Conservation (phyloP, 2,888 invertebrate genomes). For the Thereva nobilitata region DNA sequence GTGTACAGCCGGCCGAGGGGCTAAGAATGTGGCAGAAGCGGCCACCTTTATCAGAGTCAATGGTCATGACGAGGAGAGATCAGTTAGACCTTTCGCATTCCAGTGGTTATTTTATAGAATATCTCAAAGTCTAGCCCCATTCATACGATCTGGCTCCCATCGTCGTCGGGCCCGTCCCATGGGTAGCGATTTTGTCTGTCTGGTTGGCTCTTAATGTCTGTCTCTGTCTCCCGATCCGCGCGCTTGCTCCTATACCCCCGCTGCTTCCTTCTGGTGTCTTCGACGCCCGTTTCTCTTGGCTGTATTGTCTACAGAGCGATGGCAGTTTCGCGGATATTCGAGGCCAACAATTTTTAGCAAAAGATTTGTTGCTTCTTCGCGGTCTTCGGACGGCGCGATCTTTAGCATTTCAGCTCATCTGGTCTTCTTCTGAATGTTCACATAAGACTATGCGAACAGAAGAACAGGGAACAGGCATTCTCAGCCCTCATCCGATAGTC, state of each 20-base stretch:
- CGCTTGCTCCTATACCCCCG: background rate
- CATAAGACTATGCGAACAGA: no score
- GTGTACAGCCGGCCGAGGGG: background rate
- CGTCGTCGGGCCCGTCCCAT: background rate
- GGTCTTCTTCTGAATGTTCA: conserved; percentile 3
- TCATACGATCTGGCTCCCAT: conserved; percentile 19
- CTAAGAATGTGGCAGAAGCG: conserved; percentile 24
- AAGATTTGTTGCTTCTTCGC: conserved; percentile 9
- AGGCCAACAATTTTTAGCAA: conserved; percentile 26
- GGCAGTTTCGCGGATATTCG: conserved; percentile 14
- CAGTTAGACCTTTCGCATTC: conserved; percentile 32
- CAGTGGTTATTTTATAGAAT: conserved; percentile 30
- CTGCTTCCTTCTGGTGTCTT: background rate
- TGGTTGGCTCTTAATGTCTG: conserved; percentile 6
- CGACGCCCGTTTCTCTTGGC: background rate
- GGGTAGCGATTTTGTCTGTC: conserved; percentile 23
- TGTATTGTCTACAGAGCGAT: background rate
- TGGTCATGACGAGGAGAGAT: conserved; percentile 29
- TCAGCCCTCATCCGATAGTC: conserved; percentile 23
- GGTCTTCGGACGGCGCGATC: conserved; percentile 9
- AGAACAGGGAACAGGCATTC: no score
- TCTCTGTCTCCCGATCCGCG: conserved; percentile 9
- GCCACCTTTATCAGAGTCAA: conserved; percentile 29
- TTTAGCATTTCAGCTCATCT: conserved; percentile 4
- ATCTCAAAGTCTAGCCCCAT: conserved; percentile 24